Conservation (phyloP, 2,113 vertebrate species). For the Rhabdornis inornatus region DNA sequence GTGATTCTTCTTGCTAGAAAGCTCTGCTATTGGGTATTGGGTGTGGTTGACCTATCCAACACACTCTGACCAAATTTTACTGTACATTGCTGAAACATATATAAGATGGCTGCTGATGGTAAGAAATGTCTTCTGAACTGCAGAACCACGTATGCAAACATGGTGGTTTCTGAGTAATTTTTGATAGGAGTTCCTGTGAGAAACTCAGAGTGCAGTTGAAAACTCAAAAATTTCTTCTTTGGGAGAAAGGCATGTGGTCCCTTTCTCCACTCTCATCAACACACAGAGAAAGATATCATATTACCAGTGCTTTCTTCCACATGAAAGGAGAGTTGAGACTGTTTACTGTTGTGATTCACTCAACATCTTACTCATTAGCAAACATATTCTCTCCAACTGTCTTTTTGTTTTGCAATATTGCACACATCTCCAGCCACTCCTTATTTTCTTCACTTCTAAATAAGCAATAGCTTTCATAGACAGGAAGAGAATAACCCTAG, state of each 20-base stretch:
- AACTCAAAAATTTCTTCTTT: not conserved
- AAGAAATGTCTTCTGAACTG: not conserved
- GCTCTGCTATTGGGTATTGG: not conserved
- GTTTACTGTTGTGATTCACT: not conserved
- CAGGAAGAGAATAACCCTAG: not conserved
- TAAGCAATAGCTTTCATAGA: conserved; percentile 14
- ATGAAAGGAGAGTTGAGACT: not conserved
- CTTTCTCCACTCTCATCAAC: not conserved
- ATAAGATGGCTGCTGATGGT: not conserved
- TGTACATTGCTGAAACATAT: not conserved
- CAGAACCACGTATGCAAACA: not conserved
- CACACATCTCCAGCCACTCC: not conserved
- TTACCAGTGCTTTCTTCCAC: not conserved
- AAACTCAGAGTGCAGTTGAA: not conserved
- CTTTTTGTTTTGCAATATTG: not conserved
- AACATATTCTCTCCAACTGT: not conserved
- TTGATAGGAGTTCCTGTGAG: fast-evolving
- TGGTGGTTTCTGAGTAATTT: not conserved
- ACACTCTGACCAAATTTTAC: not conserved
- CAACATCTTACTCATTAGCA: not conserved
- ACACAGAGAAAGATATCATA: not conserved
- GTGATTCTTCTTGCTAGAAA: not conserved
- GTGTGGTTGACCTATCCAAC: not conserved
- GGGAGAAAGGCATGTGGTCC: not conserved
- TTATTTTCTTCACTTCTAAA: not conserved